phyloP scores from a whole-genome alignment of 2,888 invertebrate species.

The Cinara cedri region DNA sequence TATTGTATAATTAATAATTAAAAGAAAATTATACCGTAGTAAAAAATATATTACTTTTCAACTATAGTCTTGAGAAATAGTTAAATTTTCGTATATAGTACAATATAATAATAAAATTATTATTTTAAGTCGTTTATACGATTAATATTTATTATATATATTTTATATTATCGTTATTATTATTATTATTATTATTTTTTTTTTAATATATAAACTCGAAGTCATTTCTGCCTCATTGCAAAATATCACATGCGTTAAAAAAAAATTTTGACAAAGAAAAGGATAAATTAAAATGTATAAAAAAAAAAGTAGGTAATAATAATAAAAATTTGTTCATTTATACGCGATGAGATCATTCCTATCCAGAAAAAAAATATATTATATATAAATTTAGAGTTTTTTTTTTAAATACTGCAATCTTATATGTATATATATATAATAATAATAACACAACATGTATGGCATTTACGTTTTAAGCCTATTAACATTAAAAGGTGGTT shows the following conservation, averaged over 20 bases:
- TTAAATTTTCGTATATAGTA: constrained; percentile 52
- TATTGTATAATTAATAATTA: constrained; percentile 52
- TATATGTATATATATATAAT: no score
- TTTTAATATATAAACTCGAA: constrained; percentile 44
- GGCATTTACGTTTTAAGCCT: constrained; percentile 41
- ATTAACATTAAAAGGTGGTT: constrained; percentile 39
- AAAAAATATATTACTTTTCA: constrained; percentile 55
- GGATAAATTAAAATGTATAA: constrained; percentile 41
- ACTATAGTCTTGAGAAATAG: constrained; percentile 52
- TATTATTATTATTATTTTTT: constrained; percentile 31
- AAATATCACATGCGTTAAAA: constrained; percentile 55
- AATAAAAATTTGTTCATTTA: constrained; percentile 55
- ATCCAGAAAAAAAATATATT: constrained; percentile 54
- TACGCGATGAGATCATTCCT: constrained; percentile 53
- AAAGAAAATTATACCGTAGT: constrained; percentile 47
- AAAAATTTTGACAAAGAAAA: constrained; percentile 48
- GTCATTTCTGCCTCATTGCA: constrained; percentile 44
- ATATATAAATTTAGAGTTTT: constrained; percentile 51
- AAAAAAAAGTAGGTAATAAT: constrained; percentile 10
- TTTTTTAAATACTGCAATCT: constrained; percentile 48
- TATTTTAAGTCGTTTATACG: constrained; percentile 24
- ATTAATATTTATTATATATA: constrained; percentile 18
- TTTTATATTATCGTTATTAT: constrained; percentile 4
- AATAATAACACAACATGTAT: constrained; percentile 43
- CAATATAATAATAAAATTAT: constrained; percentile 28